Evolutionary conservation across 2,797 vertebrate species (phyloP).

Genomic region (Neosilurus mollespiculum): DNA sequence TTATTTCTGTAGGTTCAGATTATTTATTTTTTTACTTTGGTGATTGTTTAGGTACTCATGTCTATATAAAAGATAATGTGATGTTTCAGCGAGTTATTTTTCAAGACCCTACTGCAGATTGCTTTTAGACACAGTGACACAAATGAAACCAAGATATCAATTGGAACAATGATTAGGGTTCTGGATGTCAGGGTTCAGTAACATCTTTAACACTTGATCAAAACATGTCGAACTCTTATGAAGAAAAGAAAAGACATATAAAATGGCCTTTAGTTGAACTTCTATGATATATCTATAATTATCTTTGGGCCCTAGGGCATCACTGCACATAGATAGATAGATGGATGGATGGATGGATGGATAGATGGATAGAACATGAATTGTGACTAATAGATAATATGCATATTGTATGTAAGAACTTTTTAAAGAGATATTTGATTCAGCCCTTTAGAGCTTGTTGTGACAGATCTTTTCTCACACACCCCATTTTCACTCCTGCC

Average conservation of each 20-base stretch:
- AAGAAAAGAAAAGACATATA: not conserved
- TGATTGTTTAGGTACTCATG: not conserved
- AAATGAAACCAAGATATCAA: not conserved
- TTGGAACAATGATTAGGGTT: slow-evolving; percentile 1
- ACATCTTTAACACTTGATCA: not conserved
- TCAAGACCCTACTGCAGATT: not conserved
- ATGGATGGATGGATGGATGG: too few species aligned
- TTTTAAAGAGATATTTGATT: not conserved
- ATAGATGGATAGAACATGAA: too few species aligned
- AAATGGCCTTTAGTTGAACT: not conserved
- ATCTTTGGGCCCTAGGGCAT: too few species aligned
- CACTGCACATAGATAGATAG: too few species aligned
- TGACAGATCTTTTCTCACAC: not conserved
- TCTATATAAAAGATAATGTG: not conserved
- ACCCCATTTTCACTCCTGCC: not conserved
- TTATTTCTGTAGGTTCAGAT: not conserved
- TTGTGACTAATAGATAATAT: too few species aligned
- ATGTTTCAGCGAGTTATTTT: not conserved
- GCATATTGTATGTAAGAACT: not conserved
- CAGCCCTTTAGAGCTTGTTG: not conserved
- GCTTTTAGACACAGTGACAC: not conserved
- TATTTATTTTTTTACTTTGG: not conserved
- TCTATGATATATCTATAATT: not conserved
- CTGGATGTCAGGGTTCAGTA: not conserved
- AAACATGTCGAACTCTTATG: not conserved